phyloP scores from a whole-genome alignment of 2,797 vertebrate species.

The Ciconia nigra region DNA sequence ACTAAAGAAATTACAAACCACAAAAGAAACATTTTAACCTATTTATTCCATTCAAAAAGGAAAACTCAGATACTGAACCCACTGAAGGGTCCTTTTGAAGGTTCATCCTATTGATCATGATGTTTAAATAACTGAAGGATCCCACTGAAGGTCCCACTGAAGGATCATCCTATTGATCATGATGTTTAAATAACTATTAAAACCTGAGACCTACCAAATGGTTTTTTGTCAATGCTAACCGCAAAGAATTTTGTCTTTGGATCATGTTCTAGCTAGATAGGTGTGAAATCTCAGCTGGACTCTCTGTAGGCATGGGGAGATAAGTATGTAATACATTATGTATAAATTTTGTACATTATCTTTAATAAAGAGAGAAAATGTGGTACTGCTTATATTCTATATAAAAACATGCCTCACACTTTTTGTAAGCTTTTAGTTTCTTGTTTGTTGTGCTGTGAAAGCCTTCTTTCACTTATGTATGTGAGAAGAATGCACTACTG shows the following conservation, averaged over 20 bases:
- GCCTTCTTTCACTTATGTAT: neutral
- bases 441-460: neutral
- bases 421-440: neutral
- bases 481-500: neutral
- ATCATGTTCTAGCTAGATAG: neutral
- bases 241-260: neutral
- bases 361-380: neutral
- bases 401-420: neutral
- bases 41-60: neutral
- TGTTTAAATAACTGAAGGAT: neutral
- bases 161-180: neutral
- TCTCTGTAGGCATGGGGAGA: neutral
- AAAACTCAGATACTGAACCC: neutral
- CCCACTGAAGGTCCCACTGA: too few relatives aligned
- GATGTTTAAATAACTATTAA: neutral
- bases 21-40: neutral
- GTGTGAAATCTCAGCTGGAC: neutral
- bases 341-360: neutral
- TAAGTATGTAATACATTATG: rapidly evolving
- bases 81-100: neutral
- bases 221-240: neutral
- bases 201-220: neutral
- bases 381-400: neutral
- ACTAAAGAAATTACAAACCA: neutral
- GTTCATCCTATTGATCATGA: neutral